Evolutionary conservation across 2,888 invertebrate species (phyloP), one percentile per base, ranked within the genome.

Genomic region (Dugesia japonica): DNA sequence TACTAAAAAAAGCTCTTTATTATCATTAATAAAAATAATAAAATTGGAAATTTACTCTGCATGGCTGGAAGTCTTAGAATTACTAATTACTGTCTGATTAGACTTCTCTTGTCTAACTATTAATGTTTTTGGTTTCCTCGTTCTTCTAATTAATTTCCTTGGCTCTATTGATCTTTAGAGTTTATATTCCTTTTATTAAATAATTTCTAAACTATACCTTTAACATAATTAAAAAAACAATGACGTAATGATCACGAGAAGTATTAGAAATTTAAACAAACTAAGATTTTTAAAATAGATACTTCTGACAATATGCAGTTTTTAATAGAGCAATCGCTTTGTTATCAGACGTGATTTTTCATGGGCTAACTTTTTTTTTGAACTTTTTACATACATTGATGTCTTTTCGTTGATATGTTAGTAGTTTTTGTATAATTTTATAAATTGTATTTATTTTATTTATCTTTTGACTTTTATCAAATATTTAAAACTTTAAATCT

Each of bases 41-140:
- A 56, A 56, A 56, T 56, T 56, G 56, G 56, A 56, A 56, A 56
- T 56, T 56, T 56, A 56, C 56, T 56, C 56, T 56, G 56, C 56
- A 56, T 56, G 56, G 56, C 56, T 56, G 56, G 56, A 56, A 56
- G 56, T 56, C 56, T 56, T 56, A 56, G 56, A 56, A 56, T 56
- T 56, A 56, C 56, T 56, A 56, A 56, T 56, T 56, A 56, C 56
- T 13, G 56, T 56, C 56, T 56, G 56, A 56, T 56, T 4, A 56
- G 56, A 56, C 56, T 56, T 56, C 56, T 56, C 56, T 56, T 56
- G 56, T 56, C 56, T 56, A 56, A 56, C 56, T 56, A 56, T 56
- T 56, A 56, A 56, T 56, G 56, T 56, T 56, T 56, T 56, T 56
- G 56, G 56, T 56, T 56, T 56, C 56, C 56, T 56, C 56, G 56